Conservation (phyloP, 2,888 invertebrate species). For the Acanthosepion lycidas region DNA sequence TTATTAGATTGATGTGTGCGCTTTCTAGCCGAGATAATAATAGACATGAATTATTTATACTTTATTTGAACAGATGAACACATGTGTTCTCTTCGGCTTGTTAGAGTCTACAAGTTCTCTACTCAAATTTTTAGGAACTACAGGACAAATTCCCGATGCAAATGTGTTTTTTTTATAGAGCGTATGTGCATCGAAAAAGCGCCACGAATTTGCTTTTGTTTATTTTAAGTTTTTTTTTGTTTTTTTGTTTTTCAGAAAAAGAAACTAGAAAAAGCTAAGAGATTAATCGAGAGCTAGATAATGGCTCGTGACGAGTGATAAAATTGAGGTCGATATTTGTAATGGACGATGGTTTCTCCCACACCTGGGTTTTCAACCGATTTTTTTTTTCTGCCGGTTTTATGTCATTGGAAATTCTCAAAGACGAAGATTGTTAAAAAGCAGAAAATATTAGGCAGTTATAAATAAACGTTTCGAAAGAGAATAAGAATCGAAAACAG, state of each 20-base stretch:
- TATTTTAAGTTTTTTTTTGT: neutral
- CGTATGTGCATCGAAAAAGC: neutral
- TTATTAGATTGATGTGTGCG: too few relatives aligned
- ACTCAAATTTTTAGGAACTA: too few relatives aligned
- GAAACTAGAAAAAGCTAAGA: neutral
- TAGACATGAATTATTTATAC: too few relatives aligned
- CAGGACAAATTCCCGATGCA: too few relatives aligned
- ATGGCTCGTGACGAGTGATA: neutral
- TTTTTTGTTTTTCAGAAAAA: neutral
- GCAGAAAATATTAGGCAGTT: neutral
- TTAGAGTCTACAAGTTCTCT: neutral
- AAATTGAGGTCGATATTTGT: neutral
- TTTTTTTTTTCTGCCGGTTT: neutral
- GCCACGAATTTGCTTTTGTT: neutral
- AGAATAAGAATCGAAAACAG: too few relatives aligned
- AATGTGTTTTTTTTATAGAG: neutral
- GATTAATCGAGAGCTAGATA: neutral
- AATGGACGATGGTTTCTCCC: neutral
- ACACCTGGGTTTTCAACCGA: neutral
- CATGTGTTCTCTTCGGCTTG: too few relatives aligned
- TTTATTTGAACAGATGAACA: too few relatives aligned
- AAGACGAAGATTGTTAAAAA: neutral
- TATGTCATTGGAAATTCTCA: neutral
- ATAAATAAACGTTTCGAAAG: too few relatives aligned
- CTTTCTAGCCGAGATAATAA: too few relatives aligned